phyloP scores from a whole-genome alignment of 2,888 invertebrate species.

The Brachyopa scutellaris region DNA sequence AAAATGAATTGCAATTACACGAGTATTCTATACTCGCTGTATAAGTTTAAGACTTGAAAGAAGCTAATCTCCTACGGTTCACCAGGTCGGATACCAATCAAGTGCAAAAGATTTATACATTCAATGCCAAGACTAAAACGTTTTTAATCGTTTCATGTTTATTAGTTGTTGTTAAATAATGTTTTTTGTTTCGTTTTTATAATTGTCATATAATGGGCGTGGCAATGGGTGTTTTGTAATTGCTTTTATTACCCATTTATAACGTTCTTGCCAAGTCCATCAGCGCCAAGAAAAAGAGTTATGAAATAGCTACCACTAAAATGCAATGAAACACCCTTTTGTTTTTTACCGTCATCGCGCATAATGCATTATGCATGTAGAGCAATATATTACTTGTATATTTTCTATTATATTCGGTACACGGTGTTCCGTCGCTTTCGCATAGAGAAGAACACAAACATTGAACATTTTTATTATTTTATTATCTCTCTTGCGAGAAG shows the following conservation, averaged over 20 bases:
- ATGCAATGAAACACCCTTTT: constrained; percentile 43
- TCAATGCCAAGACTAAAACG: constrained; percentile 41
- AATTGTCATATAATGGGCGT: constrained; percentile 36
- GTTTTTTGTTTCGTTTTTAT: neutral
- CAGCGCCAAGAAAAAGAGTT: too few relatives aligned
- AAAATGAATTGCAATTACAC: constrained; percentile 22
- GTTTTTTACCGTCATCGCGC: constrained; percentile 37
- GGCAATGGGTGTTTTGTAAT: constrained; percentile 40
- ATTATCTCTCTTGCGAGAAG: constrained; percentile 56
- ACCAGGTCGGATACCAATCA: constrained; percentile 51
- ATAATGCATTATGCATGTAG: constrained; percentile 65
- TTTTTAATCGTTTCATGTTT: constrained; percentile 35
- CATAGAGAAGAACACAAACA: neutral
- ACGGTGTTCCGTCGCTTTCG: constrained; percentile 1
- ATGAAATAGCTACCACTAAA: neutral
- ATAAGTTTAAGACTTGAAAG: neutral
- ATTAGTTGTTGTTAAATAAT: neutral
- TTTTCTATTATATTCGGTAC: constrained; percentile 20
- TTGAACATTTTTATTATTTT: constrained; percentile 53
- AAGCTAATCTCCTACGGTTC: constrained; percentile 12
- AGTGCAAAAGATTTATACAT: constrained; percentile 30
- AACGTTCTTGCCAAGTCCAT: neutral
- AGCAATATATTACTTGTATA: constrained; percentile 25
- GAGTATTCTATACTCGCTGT: constrained; percentile 10
- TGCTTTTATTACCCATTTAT: constrained; percentile 41